Conservation (phyloP, 2,113 vertebrate species). For the Saguinus imperator region DNA sequence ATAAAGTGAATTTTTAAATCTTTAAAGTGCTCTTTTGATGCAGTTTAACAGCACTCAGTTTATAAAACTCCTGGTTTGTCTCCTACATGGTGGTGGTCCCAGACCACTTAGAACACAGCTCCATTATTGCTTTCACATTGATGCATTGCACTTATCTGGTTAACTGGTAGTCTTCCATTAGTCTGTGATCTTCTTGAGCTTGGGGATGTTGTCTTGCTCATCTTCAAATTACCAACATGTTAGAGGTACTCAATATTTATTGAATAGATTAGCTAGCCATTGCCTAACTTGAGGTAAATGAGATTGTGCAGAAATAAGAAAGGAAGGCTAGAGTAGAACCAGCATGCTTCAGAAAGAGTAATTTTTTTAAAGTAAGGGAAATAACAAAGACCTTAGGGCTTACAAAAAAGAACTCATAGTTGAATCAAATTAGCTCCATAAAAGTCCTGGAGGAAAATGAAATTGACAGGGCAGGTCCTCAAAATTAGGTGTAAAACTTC, state of each 20-base stretch:
- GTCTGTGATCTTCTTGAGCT: neutral
- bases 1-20: neutral
- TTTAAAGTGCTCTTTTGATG: neutral
- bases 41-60: neutral
- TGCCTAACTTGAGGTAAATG: neutral
- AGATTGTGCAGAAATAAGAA: neutral
- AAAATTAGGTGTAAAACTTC: conserved; percentile 56
- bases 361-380: conserved; percentile 19
- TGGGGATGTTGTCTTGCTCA: neutral
- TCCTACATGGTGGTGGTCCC: neutral
- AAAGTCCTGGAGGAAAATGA: conserved; percentile 46
- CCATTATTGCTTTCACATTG: neutral
- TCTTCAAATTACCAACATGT: neutral
- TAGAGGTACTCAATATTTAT: conserved; percentile 3
- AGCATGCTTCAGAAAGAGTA: neutral
- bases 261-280: neutral
- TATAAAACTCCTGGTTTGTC: neutral
- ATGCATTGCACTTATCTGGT: neutral
- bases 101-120: neutral
- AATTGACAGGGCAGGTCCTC: conserved; percentile 29
- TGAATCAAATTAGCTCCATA: conserved; percentile 23
- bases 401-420: conserved; percentile 42
- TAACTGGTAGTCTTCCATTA: neutral
- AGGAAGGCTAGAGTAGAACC: neutral
- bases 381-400: neutral